Conservation (phyloP, 1,140 invertebrate species). For the Pseudomyrmex gracilis region DNA sequence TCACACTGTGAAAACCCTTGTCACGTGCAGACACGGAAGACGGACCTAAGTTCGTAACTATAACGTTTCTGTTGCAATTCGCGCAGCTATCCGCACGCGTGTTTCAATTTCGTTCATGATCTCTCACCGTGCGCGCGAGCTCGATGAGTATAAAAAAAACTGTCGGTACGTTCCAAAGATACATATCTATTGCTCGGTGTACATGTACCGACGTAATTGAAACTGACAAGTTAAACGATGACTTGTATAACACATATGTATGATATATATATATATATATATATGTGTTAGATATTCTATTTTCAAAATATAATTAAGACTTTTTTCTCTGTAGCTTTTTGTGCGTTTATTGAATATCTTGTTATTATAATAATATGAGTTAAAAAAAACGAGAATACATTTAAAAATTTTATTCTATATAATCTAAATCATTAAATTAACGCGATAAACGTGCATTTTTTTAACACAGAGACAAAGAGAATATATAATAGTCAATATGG, state of each 20-base stretch:
- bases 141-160: constrained; percentile 31
- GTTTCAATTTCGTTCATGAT: constrained; percentile 60
- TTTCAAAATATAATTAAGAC: constrained; percentile 5
- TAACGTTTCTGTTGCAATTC: constrained; percentile 35
- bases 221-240: neutral
- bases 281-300: neutral
- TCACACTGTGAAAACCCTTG: constrained; percentile 65
- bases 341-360: too few relatives aligned
- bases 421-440: too few relatives aligned
- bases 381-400: neutral
- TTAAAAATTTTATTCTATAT: too few relatives aligned
- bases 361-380: too few relatives aligned
- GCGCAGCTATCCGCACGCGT: constrained; percentile 39
- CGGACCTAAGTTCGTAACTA: constrained; percentile 44
- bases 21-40: constrained; percentile 54
- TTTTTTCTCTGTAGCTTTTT: neutral
- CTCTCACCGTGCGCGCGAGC: neutral
- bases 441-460: too few relatives aligned
- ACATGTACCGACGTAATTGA: neutral
- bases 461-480: neutral
- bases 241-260: constrained; percentile 7
- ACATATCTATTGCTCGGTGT: neutral
- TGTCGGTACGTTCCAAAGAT: too few relatives aligned
- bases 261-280: too few relatives aligned
- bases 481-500: neutral